Base-by-base conservation (phyloP, 2,888 invertebrate genomes). In the Helleia helle region DNA sequence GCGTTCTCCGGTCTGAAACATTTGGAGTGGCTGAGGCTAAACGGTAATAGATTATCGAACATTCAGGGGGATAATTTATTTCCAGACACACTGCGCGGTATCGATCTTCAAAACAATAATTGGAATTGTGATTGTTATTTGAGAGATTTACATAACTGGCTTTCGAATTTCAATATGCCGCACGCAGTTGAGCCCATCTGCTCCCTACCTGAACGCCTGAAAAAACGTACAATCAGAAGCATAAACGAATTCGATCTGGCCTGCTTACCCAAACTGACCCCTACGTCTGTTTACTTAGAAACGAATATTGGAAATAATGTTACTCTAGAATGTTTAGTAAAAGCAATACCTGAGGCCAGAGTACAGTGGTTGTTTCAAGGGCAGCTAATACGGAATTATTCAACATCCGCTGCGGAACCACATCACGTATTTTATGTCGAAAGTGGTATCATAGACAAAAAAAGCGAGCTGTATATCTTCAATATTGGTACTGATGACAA, bases 91-190 rank as follows among this genome's bases (percentile, higher is more conserved):
- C 79, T 95, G 53, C 90, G 93, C 56, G 94, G 93, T 43, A 88
- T 95, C 43, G 91, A 93, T 58, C 79, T 96, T 52, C 92, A 95
- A 67, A 91, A 91, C 66, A 96, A 96, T 86, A 91, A 92, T 51
- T 96, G 95, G 96, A 88, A 90, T 54, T 96, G 96, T 73, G 94
- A 95, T 72, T 96, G 96, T 71, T 88, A 90, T 54, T 85, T 95
- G 59, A 81, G 91, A 53, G 90, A 93, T 57, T 79, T 95, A 59
- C 90, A 93, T 62, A 76, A 87, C 49, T 95, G 95, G 94, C 86
- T 96, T 56, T 86, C 87, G 51, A 89, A 89, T 62, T 91, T 91
- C 63, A 91, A 91, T 60, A 90, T 92, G 53, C 93, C 94, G 5
- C 91, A 92, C 62, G 88, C 90, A 18, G 89, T 91, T 40, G 93